These are phyloP conservation scores for Bovichtus variegatus DNA, from an alignment of 2,797 vertebrate genomes.

Conservation along the genomic window DNA sequence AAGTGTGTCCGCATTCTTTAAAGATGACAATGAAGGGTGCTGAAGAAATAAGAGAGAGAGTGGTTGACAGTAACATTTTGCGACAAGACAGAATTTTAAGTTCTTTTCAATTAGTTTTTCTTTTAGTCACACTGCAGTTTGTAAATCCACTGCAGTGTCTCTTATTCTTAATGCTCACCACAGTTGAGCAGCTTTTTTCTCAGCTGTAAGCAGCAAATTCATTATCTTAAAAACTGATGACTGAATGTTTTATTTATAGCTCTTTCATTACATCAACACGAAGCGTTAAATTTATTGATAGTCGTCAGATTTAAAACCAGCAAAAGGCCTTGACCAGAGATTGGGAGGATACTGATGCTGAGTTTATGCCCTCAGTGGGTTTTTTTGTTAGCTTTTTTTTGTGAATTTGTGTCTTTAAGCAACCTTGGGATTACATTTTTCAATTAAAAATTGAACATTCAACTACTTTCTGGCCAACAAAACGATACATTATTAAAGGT, in stretches of 20 bases:
- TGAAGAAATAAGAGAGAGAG: neutral
- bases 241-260: constrained; percentile 24
- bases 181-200: neutral
- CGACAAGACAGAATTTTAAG: neutral
- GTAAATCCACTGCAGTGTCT: neutral
- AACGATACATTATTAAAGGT: neutral
- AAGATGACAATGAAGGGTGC: neutral
- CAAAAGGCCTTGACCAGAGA: constrained; percentile 8
- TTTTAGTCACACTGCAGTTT: constrained; percentile 1
- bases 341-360: neutral
- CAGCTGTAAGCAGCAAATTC: constrained; percentile 16
- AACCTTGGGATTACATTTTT: neutral
- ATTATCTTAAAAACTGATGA: constrained; percentile 32
- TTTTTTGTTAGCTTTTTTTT: neutral
- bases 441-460: neutral
- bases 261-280: constrained; percentile 8
- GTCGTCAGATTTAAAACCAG: constrained; percentile 31
- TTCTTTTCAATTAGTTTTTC: neutral
- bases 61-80: neutral
- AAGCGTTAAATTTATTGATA: constrained; percentile 1
- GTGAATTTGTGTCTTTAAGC: neutral
- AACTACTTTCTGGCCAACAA: neutral
- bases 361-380: neutral
- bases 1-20: neutral
- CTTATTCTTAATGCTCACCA: neutral